Evolutionary conservation across 2,797 vertebrate species (phyloP), one percentile per base, ranked within the genome.

Genomic region (Epinephelus coioides): DNA sequence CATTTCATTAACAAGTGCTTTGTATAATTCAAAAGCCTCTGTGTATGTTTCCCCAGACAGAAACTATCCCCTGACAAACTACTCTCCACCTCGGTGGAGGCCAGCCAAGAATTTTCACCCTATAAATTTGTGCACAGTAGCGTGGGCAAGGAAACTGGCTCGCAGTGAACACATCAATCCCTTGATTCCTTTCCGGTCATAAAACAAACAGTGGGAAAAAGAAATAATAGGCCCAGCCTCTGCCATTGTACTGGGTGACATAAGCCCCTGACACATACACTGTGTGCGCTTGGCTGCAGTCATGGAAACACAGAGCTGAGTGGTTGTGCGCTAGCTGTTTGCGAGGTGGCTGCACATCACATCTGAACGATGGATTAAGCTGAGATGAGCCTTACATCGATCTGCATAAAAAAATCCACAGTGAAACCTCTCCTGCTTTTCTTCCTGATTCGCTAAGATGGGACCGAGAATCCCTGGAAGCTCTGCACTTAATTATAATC

Each of bases 1-100:
- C 78, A 78, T 86, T 90, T 90, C 56, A 88, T 87, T 82, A 90
- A 83, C 81, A 86, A 85, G 86, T 62, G 80, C 79, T 90, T 80
- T 85, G 72, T 86, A 65, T 86, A 75, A 88, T 89, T 90, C 72
- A 77, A 54, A 82, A 69, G 66, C 69, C 49, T 75, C 46, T 49
- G 87, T 65, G 79, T 82, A 62, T 73, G 85, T 79, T 88, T 84
- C 81, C 78, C 69, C 72, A 84, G 85, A 92, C 86, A 85, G 59
- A 86, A 85, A 83, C 73, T 54, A 79, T 83, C 79, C 78, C 73
- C 79, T 83, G 79, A 89, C 63, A 86, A 83, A 85, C 75, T 71
- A 44, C 68, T 79, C 63, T 76, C 63, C 76, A 82, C 75, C 76
- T 76, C 68, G 13, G 51, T 64, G 74, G 81, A 87, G 63, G 71